These are phyloP conservation scores for Ailurus styani DNA, from an alignment of 2,113 vertebrate genomes.

Conservation along the genomic window DNA sequence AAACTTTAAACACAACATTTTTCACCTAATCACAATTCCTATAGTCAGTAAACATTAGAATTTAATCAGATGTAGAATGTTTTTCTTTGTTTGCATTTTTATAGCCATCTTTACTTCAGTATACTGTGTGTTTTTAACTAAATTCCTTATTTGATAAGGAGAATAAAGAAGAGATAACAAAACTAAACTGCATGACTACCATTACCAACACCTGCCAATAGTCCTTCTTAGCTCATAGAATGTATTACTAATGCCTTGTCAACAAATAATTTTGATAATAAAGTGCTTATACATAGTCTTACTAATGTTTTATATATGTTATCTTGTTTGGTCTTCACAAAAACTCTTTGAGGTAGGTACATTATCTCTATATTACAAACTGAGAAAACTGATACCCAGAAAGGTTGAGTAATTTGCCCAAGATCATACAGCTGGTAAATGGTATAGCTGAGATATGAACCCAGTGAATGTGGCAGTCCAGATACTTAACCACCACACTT, in stretches of 20 bases:
- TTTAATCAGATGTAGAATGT: not conserved
- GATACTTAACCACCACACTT: not conserved
- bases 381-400: not conserved
- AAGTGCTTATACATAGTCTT: not conserved
- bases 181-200: not conserved
- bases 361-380: not conserved
- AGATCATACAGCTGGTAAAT: not conserved
- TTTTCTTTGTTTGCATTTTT: slow-evolving; percentile 20
- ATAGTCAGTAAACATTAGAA: slow-evolving; percentile 30
- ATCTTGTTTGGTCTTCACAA: not conserved
- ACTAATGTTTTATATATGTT: not conserved
- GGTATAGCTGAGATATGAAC: not conserved
- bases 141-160: slow-evolving; percentile 14
- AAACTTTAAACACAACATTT: not conserved
- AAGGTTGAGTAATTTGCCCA: not conserved
- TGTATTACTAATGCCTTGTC: not conserved
- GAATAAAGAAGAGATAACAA: not conserved
- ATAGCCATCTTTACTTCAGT: not conserved
- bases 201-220: not conserved
- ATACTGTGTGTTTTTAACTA: not conserved
- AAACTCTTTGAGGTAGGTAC: not conserved
- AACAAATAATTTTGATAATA: not conserved
- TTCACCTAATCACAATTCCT: slow-evolving; percentile 3
- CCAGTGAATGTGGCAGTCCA: not conserved
- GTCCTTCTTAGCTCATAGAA: not conserved